Percentiles rank a stretch among this genome's conserved stretches.
Conservation (phyloP, 2,797 vertebrate genomes). For the Prionace glauca region DNA sequence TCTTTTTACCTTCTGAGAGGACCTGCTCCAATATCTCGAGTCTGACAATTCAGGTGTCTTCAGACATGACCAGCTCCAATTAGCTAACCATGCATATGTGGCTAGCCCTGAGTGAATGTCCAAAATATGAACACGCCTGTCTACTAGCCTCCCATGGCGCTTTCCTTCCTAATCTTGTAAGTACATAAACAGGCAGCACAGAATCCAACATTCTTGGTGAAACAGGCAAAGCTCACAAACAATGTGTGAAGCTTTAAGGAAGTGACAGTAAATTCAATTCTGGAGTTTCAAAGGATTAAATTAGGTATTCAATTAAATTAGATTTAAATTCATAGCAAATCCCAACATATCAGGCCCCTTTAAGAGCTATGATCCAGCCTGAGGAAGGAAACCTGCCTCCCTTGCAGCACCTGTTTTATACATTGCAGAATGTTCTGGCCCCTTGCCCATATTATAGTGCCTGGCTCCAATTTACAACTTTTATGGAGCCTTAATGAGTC, state of each 20-base stretch:
- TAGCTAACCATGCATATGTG: not conserved
- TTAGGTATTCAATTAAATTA: not conserved
- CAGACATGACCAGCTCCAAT: not conserved
- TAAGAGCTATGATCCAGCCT: not conserved
- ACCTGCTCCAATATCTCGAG: not conserved
- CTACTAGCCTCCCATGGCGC: not conserved
- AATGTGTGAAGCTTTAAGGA: not conserved
- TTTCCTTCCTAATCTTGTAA: not conserved
- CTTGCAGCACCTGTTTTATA: not conserved
- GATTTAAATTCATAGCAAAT: not conserved
- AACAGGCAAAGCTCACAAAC: not conserved
- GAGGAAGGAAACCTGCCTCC: not conserved
- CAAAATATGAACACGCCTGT: not conserved
- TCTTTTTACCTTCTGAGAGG: not conserved
- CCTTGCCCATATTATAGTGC: not conserved
- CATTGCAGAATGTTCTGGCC: not conserved
- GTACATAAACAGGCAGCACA: not conserved
- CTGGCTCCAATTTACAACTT: not conserved
- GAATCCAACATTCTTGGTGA: not conserved
- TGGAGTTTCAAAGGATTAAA: not conserved
- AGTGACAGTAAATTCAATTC: not conserved
- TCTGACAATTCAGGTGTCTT: not conserved
- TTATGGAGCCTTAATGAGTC: not conserved
- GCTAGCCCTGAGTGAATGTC: not conserved
- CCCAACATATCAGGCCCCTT: not conserved